Base-by-base conservation (phyloP, 2,113 vertebrate species). In the Dendrocopos noguchii region DNA sequence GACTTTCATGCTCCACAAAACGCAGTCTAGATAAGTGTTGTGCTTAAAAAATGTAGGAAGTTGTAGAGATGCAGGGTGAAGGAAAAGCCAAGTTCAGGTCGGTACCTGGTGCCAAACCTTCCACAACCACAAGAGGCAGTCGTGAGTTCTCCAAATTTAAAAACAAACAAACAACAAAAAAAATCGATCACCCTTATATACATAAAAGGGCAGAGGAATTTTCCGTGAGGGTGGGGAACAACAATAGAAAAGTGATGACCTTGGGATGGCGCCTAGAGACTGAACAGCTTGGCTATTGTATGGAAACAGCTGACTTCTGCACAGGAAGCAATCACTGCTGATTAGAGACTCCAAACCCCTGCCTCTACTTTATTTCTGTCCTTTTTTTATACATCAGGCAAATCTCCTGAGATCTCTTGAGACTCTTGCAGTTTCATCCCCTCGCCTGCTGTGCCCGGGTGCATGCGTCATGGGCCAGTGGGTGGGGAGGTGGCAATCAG, bases 181-280 rank as follows among this genome's bases (percentile, higher is more conserved):
- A 29, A 31, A 70, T 24, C 56, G 71, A 84, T 22, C 46, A 86
- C 5, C 4, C 63, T 76, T 70, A 79, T 72, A 83, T 86, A 84
- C 76, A 91, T 88, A 88, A 90, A 91, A 95, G 79, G 91, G 67
- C 28, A 80, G 73, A 95, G 91, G 87, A 96, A 94, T 97, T 97
- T 97, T 97, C 95, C 94, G 83, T 93, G 94, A 94, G 85, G 73
- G 93, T 88, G 88, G 88, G 90, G 75, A 95, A 86, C 88, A 93
- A 97, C 96, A 97, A 95, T 93, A 46, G 96, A 97, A 97, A 96
- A 96, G 80, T 86, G 90, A 90, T 97, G 97, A 97, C 96, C 96
- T 97, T 98, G 97, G 95, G 97, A 96, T 97, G 97, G 97, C 96
- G 98, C 98, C 97, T 98, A 95, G 94, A 97, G 97, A 94, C 87